A percentile compares a stretch with the other conserved stretches of the same genome.
Evolutionary conservation across 2,113 vertebrate species (phyloP).

Genomic region (Cephalopholis sonnerati): DNA sequence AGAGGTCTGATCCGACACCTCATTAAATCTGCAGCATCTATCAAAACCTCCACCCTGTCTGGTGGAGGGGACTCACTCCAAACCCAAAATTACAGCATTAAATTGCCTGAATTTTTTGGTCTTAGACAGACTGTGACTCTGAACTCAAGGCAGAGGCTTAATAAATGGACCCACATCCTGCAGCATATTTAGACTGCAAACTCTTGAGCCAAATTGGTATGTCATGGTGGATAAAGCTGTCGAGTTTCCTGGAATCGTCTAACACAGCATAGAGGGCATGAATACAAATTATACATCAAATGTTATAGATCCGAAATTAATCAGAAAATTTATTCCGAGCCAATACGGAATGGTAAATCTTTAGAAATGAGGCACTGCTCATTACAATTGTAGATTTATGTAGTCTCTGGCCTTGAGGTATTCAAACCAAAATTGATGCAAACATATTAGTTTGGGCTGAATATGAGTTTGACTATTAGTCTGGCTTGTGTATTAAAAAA

Average conservation of each 20-base stretch:
- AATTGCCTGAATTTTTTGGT: slow-evolving; percentile 58
- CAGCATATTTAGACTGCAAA: slow-evolving; percentile 62
- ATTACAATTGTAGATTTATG: slow-evolving; percentile 24
- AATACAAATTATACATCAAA: slow-evolving; percentile 64
- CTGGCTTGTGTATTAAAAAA: background rate
- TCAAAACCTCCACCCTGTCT: slow-evolving; percentile 44
- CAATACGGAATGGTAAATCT: slow-evolving; percentile 17
- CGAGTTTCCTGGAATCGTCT: slow-evolving; percentile 58
- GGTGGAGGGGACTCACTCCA: slow-evolving; percentile 48
- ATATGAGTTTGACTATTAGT: background rate
- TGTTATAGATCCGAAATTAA: slow-evolving; percentile 35
- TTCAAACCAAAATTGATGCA: slow-evolving; percentile 14
- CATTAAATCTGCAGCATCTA: slow-evolving; percentile 63
- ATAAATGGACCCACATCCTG: slow-evolving; percentile 69
- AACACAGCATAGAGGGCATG: slow-evolving; percentile 30
- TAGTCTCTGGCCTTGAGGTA: slow-evolving; percentile 14
- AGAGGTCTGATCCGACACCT: slow-evolving; percentile 55
- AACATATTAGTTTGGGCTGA: slow-evolving; percentile 15
- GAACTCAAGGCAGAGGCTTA: slow-evolving; percentile 60
- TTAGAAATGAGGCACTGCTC: slow-evolving; percentile 22
- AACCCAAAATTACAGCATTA: slow-evolving; percentile 68
- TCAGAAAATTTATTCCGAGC: slow-evolving; percentile 35
- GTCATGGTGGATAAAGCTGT: slow-evolving; percentile 67
- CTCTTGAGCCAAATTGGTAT: slow-evolving; percentile 61
- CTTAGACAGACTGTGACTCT: slow-evolving; percentile 65